Conservation (phyloP, 2,113 vertebrate species). For the Mastomys coucha region DNA sequence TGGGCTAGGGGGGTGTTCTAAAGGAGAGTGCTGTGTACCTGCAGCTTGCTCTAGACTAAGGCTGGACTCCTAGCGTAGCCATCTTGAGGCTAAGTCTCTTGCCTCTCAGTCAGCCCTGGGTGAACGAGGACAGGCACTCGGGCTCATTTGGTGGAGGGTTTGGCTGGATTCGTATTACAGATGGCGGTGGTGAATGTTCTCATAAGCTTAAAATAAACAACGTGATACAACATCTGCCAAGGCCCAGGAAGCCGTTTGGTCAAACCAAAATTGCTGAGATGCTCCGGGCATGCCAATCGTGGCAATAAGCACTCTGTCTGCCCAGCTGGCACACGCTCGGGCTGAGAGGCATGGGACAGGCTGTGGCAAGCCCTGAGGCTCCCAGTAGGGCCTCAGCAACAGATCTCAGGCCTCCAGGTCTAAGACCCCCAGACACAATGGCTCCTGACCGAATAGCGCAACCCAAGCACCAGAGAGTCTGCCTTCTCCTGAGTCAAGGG, state of each 20-base stretch:
- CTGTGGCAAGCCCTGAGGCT: background rate
- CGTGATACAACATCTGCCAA: background rate
- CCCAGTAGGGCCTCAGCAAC: background rate
- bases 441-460: background rate
- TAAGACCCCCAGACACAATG: background rate
- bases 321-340: background rate
- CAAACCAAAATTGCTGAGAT: slow-evolving; percentile 73
- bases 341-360: background rate
- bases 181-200: background rate
- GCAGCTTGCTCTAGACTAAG: background rate
- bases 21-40: background rate
- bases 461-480: background rate
- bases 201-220: slow-evolving; percentile 84
- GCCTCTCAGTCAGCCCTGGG: background rate
- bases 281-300: slow-evolving; percentile 38
- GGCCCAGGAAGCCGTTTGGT: background rate
- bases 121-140: slow-evolving; percentile 39
- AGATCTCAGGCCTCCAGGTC: background rate
- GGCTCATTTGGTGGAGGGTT: background rate
- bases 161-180: slow-evolving; percentile 62
- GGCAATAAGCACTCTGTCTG: slow-evolving; percentile 63
- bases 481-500: background rate
- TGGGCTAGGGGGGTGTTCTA: background rate
- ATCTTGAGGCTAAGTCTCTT: background rate
- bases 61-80: background rate